phyloP scores from a whole-genome alignment of 2,797 vertebrate species.

The Rhynchotus rufescens region DNA sequence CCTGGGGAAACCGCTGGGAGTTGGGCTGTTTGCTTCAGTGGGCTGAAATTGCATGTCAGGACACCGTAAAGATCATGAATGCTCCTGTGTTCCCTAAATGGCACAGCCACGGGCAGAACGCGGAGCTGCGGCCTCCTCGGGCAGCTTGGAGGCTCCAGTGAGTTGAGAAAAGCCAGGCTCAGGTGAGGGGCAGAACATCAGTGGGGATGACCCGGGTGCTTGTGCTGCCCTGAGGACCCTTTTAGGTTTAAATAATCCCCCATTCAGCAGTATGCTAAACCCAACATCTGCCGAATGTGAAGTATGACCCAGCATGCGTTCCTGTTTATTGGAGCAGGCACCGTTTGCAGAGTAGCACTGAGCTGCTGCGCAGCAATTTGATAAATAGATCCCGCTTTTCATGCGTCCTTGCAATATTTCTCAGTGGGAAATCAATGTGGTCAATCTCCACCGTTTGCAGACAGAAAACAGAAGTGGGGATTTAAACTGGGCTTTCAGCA shows the following conservation, averaged over 20 bases:
- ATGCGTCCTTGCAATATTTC: not conserved
- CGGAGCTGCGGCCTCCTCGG: not conserved
- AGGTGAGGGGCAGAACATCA: accelerated
- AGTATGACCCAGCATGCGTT: not conserved
- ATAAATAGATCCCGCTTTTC: not conserved
- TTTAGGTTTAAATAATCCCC: not conserved
- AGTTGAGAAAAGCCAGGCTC: not conserved
- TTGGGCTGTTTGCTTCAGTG: not conserved
- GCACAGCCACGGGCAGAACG: not conserved
- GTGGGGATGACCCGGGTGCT: not conserved
- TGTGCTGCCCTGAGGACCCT: not conserved
- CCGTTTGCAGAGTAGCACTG: not conserved
- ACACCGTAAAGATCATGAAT: not conserved
- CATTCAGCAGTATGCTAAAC: not conserved
- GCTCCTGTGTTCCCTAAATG: not conserved
- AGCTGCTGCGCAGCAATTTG: not conserved
- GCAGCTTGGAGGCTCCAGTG: not conserved
- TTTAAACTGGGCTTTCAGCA: not conserved
- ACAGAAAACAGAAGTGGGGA: not conserved
- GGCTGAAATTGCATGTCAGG: not conserved
- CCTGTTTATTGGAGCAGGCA: not conserved
- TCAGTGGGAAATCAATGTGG: not conserved
- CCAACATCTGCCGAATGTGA: not conserved
- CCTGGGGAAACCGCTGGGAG: not conserved
- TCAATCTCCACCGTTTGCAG: not conserved